Conservation (phyloP, 1,140 invertebrate genomes). For the Hyposmocoma kahamanoa region DNA sequence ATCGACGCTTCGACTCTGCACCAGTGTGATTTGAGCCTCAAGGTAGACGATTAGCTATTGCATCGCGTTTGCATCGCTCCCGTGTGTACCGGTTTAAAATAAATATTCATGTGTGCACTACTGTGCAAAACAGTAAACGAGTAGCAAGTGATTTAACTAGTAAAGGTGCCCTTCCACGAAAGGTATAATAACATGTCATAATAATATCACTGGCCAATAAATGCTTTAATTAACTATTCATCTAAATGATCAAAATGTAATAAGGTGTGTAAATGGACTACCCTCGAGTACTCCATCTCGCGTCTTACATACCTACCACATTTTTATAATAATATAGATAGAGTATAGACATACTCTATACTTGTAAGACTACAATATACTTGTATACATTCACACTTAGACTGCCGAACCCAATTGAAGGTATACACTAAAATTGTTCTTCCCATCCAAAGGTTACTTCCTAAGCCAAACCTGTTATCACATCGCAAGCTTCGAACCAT, state of each 20-base stretch:
- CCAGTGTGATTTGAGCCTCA: no score
- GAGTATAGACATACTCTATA: not conserved
- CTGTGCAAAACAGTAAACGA: not conserved
- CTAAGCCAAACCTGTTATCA: not conserved
- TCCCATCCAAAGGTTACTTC: not conserved
- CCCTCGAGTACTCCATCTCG: constrained; percentile 52
- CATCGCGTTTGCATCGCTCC: no score
- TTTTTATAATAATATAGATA: constrained; percentile 19
- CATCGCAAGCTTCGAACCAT: constrained; percentile 1
- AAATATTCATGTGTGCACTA: not conserved
- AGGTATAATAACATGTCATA: not conserved
- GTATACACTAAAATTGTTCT: not conserved
- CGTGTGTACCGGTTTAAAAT: no score
- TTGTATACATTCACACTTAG: constrained; percentile 4
- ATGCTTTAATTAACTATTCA: constrained; percentile 2
- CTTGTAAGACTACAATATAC: not conserved
- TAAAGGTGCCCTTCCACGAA: not conserved
- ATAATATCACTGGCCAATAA: not conserved
- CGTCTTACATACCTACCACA: constrained; percentile 51
- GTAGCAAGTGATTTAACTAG: not conserved
- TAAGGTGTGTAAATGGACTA: constrained; percentile 54
- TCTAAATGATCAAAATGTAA: constrained; percentile 30
- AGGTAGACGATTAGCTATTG: no score
- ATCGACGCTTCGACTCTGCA: no score
- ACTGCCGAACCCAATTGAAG: not conserved